Conservation (phyloP, 2,797 vertebrate genomes). For the Eulemur mongoz region DNA sequence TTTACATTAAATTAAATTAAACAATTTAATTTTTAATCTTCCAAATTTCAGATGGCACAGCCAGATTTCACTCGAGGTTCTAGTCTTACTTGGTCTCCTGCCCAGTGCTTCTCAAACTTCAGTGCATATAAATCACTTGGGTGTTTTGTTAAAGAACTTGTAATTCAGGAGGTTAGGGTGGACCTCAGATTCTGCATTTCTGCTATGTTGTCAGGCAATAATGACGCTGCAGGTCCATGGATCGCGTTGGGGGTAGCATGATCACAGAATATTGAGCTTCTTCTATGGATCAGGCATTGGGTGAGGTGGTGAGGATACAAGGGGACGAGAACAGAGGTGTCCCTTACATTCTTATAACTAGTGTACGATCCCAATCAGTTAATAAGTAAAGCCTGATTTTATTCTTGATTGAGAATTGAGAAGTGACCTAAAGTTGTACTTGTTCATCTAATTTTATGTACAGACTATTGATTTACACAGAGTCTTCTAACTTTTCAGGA, state of each 20-base stretch:
- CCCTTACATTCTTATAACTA: neutral
- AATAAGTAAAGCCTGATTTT: neutral
- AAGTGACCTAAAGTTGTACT: neutral
- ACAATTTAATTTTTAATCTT: neutral
- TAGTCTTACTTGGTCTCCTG: neutral
- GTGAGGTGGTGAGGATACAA: neutral
- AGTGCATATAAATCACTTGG: neutral
- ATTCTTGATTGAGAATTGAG: neutral
- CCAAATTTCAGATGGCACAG: neutral
- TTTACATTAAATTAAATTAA: neutral
- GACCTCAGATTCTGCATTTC: neutral
- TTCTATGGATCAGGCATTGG: neutral
- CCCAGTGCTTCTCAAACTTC: neutral
- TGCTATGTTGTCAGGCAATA: neutral
- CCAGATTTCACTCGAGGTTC: neutral
- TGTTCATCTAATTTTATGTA: neutral
- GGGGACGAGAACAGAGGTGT: neutral
- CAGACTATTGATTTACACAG: neutral
- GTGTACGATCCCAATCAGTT: neutral
- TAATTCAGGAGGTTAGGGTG: neutral
- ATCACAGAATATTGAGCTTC: neutral
- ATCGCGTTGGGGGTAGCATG: neutral
- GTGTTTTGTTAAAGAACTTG: conserved; percentile 2
- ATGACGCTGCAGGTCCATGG: accelerated
- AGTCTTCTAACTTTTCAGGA: neutral